A percentile compares a stretch with the other conserved stretches of the same genome.
Conservation (phyloP, 92 coral and sea anemone species). For the Epizoanthus rinbou region DNA sequence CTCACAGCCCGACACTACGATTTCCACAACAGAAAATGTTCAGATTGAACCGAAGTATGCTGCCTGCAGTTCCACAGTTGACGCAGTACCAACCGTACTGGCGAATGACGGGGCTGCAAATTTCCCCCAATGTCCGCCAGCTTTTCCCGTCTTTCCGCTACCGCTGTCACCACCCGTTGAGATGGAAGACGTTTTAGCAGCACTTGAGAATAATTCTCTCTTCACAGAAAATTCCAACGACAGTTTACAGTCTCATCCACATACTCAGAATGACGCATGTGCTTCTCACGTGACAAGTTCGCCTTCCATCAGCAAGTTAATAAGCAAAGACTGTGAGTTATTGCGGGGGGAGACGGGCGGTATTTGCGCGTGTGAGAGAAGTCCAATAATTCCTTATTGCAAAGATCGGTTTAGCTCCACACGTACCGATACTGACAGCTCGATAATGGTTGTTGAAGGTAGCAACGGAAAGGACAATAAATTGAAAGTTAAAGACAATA, state of each 20-base stretch:
- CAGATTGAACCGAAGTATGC: too few species aligned
- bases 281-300: not conserved
- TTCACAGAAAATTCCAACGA: not conserved
- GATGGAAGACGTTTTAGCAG: conserved; percentile 12
- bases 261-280: not conserved
- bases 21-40: too few species aligned
- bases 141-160: not conserved
- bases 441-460: not conserved
- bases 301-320: not conserved
- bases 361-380: not conserved
- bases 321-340: not conserved
- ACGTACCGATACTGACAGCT: not conserved
- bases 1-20: too few species aligned
- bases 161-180: not conserved
- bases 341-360: not conserved
- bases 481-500: not conserved
- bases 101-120: not conserved
- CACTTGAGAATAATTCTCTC: not conserved
- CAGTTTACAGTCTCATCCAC: not conserved
- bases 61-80: too few species aligned
- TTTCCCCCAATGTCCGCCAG: not conserved
- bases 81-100: not conserved
- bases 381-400: not conserved
- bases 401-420: not conserved
- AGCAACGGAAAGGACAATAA: not conserved